Base-by-base conservation (phyloP, 2,888 invertebrate genomes). In the Spicauda simplicius region DNA sequence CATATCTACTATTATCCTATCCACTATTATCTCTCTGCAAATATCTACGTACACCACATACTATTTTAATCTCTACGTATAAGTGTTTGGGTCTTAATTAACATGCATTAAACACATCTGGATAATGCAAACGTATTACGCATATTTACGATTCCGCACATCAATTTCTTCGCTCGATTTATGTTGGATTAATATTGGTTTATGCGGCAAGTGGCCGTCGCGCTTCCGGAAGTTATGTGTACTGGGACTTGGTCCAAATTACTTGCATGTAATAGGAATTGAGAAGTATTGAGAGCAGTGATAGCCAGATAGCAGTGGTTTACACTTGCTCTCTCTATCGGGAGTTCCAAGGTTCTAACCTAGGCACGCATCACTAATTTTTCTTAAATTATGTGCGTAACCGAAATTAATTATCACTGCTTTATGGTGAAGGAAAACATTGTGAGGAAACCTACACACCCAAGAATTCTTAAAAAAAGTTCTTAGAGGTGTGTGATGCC, bases 171-270 rank as follows among this genome's bases (percentile, higher is more conserved):
- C 45, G 53, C 58, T 53, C 58, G 58, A 59, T 58, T 58, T 59
- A 53, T 65, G 64, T 65, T 65, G 53, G 58, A 41, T 57, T 65
- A 65, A 65, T 65, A 65, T 54, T 59, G 65, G 58, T 58, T 65
- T 53, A 58, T 57, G 58, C 58, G 52, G 16, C 45, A 37, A 65
- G 58, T 65, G 65, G 57, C 58, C 58, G 45, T 54, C 58, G 37
- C 48, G 53, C 37, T 57, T 52, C 58, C 33, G 57, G 64, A 18
- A 8, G 48, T 25, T 41, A 41, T 33, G 8, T 41, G 14, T 2
- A 41, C 41, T 41, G 14, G 41, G 14, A 14, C 14, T 14, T 41
- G 41, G 1, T 41, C 41, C 41, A 41, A 41, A 41, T 41, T 41
- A 41, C 41, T 14, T 14, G 41, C 14, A 14, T 4, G 2, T 14